phyloP scores from a whole-genome alignment of 2,888 invertebrate genomes.

The Troides helena region DNA sequence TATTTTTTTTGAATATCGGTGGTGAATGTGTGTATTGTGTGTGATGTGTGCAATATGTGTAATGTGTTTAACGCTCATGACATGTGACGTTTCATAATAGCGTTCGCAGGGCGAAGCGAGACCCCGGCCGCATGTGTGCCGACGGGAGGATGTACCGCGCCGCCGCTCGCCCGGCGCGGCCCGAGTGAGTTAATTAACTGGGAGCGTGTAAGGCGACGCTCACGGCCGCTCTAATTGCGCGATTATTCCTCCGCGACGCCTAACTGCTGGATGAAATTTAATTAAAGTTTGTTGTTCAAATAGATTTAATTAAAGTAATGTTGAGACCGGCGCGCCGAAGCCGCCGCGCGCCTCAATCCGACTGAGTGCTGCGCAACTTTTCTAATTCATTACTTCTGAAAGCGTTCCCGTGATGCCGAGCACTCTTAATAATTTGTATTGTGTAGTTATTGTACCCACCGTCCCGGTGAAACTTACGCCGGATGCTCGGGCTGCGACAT shows the following conservation, averaged over 20 bases:
- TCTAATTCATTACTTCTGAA: constrained; percentile 81
- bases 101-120: background rate
- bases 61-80: constrained; percentile 21
- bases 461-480: constrained; percentile 40
- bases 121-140: constrained; percentile 19
- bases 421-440: constrained; percentile 81
- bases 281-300: constrained; percentile 82
- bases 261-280: constrained; percentile 81
- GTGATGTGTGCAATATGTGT: constrained; percentile 1
- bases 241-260: constrained; percentile 80
- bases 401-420: constrained; percentile 79
- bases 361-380: constrained; percentile 80
- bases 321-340: constrained; percentile 68
- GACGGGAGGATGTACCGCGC: constrained; percentile 24
- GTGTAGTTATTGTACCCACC: constrained; percentile 66
- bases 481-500: constrained; percentile 23
- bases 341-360: constrained; percentile 73
- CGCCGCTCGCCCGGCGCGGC: constrained; percentile 36
- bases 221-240: constrained; percentile 80
- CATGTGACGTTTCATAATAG: constrained; percentile 23
- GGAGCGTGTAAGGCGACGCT: constrained; percentile 80
- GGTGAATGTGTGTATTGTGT: background rate
- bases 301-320: constrained; percentile 83
- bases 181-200: constrained; percentile 79
- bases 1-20: background rate